Evolutionary conservation across 2,113 vertebrate genomes (phyloP), one percentile per base, ranked within the genome.

Genomic region (Cervus canadensis): DNA sequence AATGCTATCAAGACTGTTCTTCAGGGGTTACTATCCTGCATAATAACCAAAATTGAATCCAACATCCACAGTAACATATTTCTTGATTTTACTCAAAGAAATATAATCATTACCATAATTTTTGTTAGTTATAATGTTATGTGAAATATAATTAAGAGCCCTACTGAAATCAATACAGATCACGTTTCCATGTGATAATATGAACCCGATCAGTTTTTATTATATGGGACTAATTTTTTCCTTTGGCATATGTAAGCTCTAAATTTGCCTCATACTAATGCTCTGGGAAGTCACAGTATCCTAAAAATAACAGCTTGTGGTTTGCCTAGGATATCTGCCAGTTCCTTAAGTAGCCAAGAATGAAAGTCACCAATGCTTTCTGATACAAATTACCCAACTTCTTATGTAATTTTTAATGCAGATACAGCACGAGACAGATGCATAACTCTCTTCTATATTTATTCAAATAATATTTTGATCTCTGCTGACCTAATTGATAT

Each of bases 381-480:
- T 89, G 45, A 93, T 82, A 89, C 26, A 97, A 88, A 91, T 93
- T 64, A 91, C 56, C 43, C 40, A 88, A 92, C 9, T 64, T 95
- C 74, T 6, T 86, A 78, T 67, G 90, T 91, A 89, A 96, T 62
- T 90, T 95, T 62, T 90, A 30, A 40, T 91, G 86, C 26, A 96
- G 14, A 82, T 17, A 40, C 57, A 92, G 8, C n/a, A 52, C 56
- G 64, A 57, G 45, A 64, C 19, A 92, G 71, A 92, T 56, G 30
- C 28, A 82, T 45, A 88, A 26, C 40, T 93, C 12, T 81, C 11
- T 48, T 87, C 30, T 74, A 40, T 81, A 87, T 92, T 97, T 93
- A 89, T 91, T 94, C 96, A 23, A 88, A 12, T 60, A 96, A 94
- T 88, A 89, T 78, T 78, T 93, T 97, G 14, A 97, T 91, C 60